Evolutionary conservation across 2,888 invertebrate genomes (phyloP).

Genomic region (Erannis defoliaria): DNA sequence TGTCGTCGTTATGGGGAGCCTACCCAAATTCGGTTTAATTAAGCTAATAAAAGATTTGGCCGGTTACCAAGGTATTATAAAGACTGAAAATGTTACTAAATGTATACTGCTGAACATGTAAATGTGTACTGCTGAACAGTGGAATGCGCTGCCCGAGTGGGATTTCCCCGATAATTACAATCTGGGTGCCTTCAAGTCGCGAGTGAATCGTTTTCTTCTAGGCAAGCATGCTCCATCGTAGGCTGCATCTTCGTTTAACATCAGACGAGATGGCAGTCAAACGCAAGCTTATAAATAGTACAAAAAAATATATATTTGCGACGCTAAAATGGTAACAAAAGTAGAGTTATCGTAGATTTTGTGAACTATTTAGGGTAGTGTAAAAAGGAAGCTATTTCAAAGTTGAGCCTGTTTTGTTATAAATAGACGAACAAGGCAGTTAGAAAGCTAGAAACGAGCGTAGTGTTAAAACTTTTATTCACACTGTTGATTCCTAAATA

Average conservation of each 20-base stretch:
- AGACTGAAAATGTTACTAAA: neutral
- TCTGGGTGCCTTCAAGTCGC: too few species aligned
- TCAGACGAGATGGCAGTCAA: too few species aligned
- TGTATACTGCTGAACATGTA: neutral
- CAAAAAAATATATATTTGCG: too few species aligned
- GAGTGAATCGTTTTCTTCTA: too few species aligned
- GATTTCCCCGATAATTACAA: too few species aligned
- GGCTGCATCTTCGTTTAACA: too few species aligned
- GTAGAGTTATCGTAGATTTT: neutral
- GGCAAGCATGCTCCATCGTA: too few species aligned
- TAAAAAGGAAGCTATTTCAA: slow-evolving; percentile 17
- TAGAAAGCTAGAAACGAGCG: slow-evolving; percentile 4
- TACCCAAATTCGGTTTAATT: neutral
- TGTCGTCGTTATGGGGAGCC: neutral
- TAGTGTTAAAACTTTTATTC: slow-evolving; percentile 14
- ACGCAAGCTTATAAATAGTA: too few species aligned
- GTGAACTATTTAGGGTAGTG: slow-evolving; percentile 2
- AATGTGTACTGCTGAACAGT: too few species aligned
- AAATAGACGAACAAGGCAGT: slow-evolving; percentile 19
- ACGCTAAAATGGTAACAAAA: neutral
- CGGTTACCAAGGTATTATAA: neutral
- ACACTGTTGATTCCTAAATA: neutral
- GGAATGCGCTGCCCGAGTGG: too few species aligned
- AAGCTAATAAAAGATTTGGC: neutral
- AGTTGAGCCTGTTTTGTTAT: slow-evolving; percentile 4